A percentile compares a stretch with the other conserved stretches of the same genome.
phyloP scores from a whole-genome alignment of 2,888 invertebrate species.

The Acrobasis repandana region DNA sequence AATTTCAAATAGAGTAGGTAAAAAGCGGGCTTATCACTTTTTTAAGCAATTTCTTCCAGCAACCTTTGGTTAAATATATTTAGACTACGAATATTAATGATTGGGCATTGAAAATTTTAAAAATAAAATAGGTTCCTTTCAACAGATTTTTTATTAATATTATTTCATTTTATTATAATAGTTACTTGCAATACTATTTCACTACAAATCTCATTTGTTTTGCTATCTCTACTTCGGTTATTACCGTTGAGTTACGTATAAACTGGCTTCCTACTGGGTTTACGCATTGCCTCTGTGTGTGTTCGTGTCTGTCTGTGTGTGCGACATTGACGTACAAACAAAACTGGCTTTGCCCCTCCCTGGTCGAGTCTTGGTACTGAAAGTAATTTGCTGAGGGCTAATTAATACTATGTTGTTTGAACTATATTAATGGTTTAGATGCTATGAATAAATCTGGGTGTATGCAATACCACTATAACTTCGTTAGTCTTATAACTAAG shows the following conservation, averaged over 20 bases:
- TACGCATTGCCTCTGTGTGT: slow-evolving; percentile 65
- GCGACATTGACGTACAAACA: slow-evolving; percentile 26
- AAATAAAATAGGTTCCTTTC: no score
- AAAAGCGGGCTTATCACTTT: no score
- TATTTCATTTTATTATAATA: no score
- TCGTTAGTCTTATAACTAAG: no score
- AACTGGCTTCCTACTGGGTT: slow-evolving; percentile 76
- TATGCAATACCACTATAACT: no score
- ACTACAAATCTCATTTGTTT: slow-evolving; percentile 19
- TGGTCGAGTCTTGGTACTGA: not conserved
- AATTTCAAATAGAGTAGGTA: no score
- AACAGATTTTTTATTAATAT: no score
- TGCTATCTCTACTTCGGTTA: slow-evolving; percentile 71
- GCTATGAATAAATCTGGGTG: no score
- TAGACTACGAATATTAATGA: no score
- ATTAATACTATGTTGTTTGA: slow-evolving; percentile 22
- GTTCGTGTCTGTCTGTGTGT: slow-evolving; percentile 36
- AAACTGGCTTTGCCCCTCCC: slow-evolving; percentile 15
- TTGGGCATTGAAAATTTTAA: no score
- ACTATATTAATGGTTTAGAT: not conserved
- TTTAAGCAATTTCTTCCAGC: no score
- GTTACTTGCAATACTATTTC: not conserved
- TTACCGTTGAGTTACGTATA: slow-evolving; percentile 79
- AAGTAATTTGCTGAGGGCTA: slow-evolving; percentile 16
- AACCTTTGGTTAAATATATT: no score